Base-by-base conservation (phyloP, 2,797 vertebrate species). In the Uromys caudimaculatus region DNA sequence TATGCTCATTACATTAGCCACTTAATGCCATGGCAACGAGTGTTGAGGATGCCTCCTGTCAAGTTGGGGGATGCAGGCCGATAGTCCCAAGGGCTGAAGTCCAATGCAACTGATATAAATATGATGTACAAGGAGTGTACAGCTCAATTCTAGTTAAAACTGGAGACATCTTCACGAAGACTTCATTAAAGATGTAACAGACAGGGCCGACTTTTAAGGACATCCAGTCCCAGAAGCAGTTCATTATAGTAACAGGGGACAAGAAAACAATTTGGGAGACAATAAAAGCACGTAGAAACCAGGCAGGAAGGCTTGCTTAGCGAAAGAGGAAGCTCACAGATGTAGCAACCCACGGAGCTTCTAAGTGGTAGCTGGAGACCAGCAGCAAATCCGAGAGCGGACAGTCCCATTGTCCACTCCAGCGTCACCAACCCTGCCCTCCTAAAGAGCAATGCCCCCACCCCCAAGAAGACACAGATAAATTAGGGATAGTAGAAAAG, bases 401-500 rank as follows among this genome's bases (percentile, higher is more conserved):
- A 60, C 78, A 84, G 73, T 21, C 54, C 16, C 82, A 58, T 60
- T 67, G 50, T 90, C 79, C 85, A 35, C 32, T 21, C 32, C 13
- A n/a, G 35, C 23, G 76, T 77, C 81, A 85, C 85, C 69, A 91
- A 35, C 19, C 54, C 89, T 38, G 3, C 88, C 4, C 52, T 32
- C 13, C 78, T 50, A 32, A 3, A 16, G 54, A 73, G 60, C 41
- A 87, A 44, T 50, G 84, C 19, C 4, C 24, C 3, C 1, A 5
- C 4, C 73, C 41, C 29, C 62, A 38, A 56, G 12, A 94, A 95
- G 35, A 69, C 54, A 89, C 89, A 87, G 71, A 89, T 67, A 84
- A 94, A 54, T 47, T 38, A 90, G 81, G 81, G 44, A 56, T 44
- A 77, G 86, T 78, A 91, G 89, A 90, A 87, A 89, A 78, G 82